A percentile compares a stretch with the other conserved stretches of the same genome.
Conservation (phyloP, 2,888 invertebrate genomes). For the Drosophila paramelanica region DNA sequence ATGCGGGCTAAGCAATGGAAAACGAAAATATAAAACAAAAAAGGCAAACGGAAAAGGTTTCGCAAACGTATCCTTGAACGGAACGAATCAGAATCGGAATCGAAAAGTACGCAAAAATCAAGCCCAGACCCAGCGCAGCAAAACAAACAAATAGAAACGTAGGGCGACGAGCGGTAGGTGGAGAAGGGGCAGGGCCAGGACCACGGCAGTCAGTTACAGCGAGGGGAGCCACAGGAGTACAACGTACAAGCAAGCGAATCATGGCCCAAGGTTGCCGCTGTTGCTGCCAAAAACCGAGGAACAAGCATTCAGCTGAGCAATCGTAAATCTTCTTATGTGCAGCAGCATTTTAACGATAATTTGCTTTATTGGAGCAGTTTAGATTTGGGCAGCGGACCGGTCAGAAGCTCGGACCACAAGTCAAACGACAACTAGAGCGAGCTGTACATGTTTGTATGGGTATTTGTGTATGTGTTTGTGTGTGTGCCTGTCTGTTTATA, state of each 20-base stretch:
- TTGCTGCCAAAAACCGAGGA: constrained; percentile 49
- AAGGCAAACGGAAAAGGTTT: constrained; percentile 52
- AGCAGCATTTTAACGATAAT: constrained; percentile 80
- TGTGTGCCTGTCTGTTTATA: constrained; percentile 14
- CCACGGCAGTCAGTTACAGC: no score
- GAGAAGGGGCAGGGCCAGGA: background rate
- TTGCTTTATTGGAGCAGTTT: constrained; percentile 81
- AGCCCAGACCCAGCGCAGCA: constrained; percentile 49
- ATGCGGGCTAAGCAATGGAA: constrained; percentile 38
- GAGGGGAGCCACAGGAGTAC: constrained; percentile 59
- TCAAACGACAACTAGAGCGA: constrained; percentile 69
- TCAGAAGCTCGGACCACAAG: constrained; percentile 49
- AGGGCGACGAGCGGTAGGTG: background rate
- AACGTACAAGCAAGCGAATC: constrained; percentile 52
- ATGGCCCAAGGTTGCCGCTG: constrained; percentile 44
- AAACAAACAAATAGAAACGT: constrained; percentile 60
- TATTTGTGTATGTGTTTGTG: constrained; percentile 27
- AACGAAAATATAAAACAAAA: constrained; percentile 26
- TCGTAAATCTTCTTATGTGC: constrained; percentile 82
- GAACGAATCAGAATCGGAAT: constrained; percentile 29
- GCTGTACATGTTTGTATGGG: constrained; percentile 12
- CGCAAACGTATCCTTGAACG: constrained; percentile 59
- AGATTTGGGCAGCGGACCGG: constrained; percentile 72
- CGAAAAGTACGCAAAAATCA: constrained; percentile 68
- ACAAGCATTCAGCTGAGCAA: constrained; percentile 70